phyloP scores from a whole-genome alignment of 1,140 invertebrate genomes.

The Parasteatoda tepidariorum region DNA sequence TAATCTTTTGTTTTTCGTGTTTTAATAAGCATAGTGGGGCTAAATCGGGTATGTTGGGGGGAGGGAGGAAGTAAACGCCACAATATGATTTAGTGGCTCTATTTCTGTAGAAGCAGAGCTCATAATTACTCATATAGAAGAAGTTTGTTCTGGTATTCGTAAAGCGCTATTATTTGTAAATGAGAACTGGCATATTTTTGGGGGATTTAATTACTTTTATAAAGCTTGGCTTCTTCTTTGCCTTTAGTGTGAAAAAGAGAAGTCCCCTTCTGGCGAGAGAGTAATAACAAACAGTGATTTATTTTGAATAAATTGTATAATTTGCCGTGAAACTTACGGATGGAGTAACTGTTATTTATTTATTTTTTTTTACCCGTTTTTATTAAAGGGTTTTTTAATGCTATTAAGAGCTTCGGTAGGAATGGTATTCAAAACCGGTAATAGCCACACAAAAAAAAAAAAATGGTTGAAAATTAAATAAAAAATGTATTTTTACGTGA shows the following conservation, averaged over 20 bases:
- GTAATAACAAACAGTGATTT: conserved; percentile 38
- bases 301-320: conserved; percentile 57
- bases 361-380: background rate
- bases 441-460: background rate
- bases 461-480: no score
- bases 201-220: conserved; percentile 60
- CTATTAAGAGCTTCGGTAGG: background rate
- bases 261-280: background rate
- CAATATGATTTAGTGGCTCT: conserved; percentile 43
- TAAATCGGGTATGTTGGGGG: background rate
- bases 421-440: background rate
- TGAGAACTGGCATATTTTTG: conserved; percentile 54
- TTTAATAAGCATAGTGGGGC: conserved; percentile 36
- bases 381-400: conserved; percentile 2
- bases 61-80: background rate
- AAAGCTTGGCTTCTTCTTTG: conserved; percentile 28
- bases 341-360: background rate
- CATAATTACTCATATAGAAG: conserved; percentile 59
- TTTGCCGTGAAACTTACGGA: conserved; percentile 11
- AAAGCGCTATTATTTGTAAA: conserved; percentile 36
- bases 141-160: conserved; percentile 47
- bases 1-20: conserved; percentile 15
- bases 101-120: conserved; percentile 1
- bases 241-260: background rate
- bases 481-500: no score